phyloP scores from a whole-genome alignment of 2,888 invertebrate species.

The Muscina levida region DNA sequence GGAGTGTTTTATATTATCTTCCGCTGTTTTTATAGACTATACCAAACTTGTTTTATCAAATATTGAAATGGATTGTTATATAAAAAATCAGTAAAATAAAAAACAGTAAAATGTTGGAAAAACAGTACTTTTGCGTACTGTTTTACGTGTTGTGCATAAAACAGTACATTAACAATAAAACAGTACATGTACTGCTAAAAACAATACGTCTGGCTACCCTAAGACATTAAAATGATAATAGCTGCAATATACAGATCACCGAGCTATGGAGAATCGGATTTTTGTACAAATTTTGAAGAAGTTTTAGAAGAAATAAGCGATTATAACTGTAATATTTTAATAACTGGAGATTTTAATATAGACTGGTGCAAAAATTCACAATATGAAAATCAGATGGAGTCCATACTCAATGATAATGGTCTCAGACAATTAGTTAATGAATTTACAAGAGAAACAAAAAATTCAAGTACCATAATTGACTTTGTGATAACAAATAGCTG shows the following conservation, averaged over 20 bases:
- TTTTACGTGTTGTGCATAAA: no score
- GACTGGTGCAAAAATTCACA: neutral
- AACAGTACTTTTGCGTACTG: no score
- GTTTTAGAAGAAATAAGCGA: neutral
- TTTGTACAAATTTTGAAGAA: neutral
- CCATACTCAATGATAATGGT: constrained; percentile 4
- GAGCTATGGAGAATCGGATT: neutral
- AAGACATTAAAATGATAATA: neutral
- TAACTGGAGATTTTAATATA: constrained; percentile 25
- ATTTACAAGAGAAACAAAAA: neutral
- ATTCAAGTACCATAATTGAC: neutral
- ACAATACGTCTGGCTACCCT: no score
- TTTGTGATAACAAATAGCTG: neutral
- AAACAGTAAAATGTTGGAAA: no score
- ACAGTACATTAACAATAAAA: no score
- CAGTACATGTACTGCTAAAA: no score
- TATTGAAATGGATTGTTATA: no score
- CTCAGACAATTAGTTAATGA: neutral
- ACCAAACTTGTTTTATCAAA: no score
- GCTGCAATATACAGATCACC: neutral
- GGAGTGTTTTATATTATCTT: no score
- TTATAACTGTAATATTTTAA: neutral
- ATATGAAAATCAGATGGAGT: constrained; percentile 1
- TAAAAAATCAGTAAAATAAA: no score
- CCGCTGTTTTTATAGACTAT: no score